Evolutionary conservation across 2,888 invertebrate genomes (phyloP).

Genomic region (Chromoteleia sp.): DNA sequence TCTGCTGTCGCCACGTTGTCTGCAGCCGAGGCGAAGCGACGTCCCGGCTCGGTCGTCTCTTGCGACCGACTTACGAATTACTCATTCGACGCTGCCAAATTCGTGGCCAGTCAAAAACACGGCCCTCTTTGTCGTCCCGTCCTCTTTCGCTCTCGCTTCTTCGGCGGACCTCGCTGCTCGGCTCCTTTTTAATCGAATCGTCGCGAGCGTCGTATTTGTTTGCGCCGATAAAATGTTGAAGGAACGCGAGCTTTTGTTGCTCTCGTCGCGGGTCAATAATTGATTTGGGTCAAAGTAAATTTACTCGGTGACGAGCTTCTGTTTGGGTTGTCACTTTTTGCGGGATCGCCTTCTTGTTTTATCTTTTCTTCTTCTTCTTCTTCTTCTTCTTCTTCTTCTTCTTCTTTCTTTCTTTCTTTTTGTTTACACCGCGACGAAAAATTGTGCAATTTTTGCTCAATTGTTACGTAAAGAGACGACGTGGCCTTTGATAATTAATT

Average conservation of each 20-base stretch:
- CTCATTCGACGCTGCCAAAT: conserved; percentile 29
- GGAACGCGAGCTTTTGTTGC: conserved; percentile 9
- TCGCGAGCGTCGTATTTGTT: conserved; percentile 10
- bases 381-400: no score
- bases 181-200: conserved; percentile 1
- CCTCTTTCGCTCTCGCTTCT: not conserved
- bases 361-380: no score
- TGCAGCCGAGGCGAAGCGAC: conserved; percentile 23
- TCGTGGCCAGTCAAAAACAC: not conserved
- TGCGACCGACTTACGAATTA: conserved; percentile 13
- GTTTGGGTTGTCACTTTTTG: conserved; percentile 3
- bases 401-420: no score
- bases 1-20: conserved; percentile 35
- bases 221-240: conserved; percentile 12
- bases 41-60: conserved; percentile 14
- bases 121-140: not conserved
- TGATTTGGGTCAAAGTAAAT: conserved; percentile 29
- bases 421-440: no score
- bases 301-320: conserved; percentile 1
- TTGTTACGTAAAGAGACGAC: no score
- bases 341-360: no score
- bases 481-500: no score
- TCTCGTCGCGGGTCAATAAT: conserved; percentile 9
- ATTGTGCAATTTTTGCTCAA: no score
- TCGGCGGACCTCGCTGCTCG: not conserved